These are phyloP conservation scores for Axis porcinus DNA, from an alignment of 2,113 vertebrate genomes.

Conservation along the genomic window DNA sequence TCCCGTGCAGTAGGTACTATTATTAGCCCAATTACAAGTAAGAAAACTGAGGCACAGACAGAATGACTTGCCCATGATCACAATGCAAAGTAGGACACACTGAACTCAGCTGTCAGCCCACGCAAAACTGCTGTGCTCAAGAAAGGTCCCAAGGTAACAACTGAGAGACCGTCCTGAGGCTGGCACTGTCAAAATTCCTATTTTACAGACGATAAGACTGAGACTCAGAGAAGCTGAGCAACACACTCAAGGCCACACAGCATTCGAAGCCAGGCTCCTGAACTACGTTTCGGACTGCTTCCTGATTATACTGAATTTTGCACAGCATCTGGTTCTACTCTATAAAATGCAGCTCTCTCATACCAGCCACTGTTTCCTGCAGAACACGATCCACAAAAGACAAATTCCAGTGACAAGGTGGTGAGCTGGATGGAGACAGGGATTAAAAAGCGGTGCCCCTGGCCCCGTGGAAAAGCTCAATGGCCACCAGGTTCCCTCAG, in stretches of 20 bases:
- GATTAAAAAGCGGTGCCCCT: not conserved
- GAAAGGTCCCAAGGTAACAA: not conserved
- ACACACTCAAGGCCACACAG: not conserved
- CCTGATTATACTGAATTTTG: not conserved
- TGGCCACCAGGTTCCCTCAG: not conserved
- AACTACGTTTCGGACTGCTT: not conserved
- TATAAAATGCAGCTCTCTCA: not conserved
- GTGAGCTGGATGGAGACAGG: not conserved
- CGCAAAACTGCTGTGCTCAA: not conserved
- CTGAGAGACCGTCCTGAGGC: not conserved
- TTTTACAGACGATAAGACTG: not conserved
- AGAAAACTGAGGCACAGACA: slow-evolving; percentile 7
- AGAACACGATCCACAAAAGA: not conserved
- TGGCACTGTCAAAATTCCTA: not conserved
- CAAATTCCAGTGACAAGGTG: not conserved
- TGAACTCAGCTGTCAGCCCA: not conserved
- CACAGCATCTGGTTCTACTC: not conserved
- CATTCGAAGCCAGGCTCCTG: not conserved
- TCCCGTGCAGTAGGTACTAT: not conserved
- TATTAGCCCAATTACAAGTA: not conserved
- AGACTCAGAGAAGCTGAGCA: not conserved
- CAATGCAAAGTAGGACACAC: not conserved
- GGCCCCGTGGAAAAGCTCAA: not conserved
- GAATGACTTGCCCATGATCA: not conserved
- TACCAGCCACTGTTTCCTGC: not conserved